A percentile compares a stretch with the other conserved stretches of the same genome.
Evolutionary conservation across 1,140 invertebrate genomes (phyloP).

Genomic region (Aphidius ervi): DNA sequence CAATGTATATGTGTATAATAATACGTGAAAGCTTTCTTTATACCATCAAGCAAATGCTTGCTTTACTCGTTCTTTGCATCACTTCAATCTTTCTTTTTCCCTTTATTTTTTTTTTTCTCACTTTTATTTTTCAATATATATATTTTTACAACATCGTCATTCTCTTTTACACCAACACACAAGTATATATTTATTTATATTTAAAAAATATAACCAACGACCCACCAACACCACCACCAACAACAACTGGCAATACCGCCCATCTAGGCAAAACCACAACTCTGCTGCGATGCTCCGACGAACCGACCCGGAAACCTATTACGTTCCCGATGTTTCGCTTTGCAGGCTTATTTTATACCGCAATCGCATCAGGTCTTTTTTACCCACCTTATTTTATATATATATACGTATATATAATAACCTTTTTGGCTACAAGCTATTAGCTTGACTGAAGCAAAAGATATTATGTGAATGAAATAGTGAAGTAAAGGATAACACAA

Average conservation of each 20-base stretch:
- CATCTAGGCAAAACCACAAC: slow-evolving; percentile 4
- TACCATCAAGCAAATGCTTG: background rate
- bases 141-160: too few species aligned
- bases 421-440: too few species aligned
- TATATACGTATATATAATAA: too few species aligned
- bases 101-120: slow-evolving; percentile 1
- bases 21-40: background rate
- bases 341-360: slow-evolving; percentile 34
- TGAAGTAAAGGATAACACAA: too few species aligned
- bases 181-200: too few species aligned
- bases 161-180: too few species aligned
- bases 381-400: background rate
- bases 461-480: too few species aligned
- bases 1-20: background rate
- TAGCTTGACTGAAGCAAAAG: too few species aligned
- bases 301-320: slow-evolving; percentile 31
- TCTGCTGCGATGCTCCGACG: slow-evolving; percentile 3
- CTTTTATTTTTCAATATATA: background rate
- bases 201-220: too few species aligned
- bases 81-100: background rate
- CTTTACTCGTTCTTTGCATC: slow-evolving; percentile 3
- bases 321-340: slow-evolving; percentile 33
- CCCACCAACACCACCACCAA: too few species aligned
- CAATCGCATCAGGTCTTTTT: slow-evolving; percentile 31
- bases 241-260: background rate